These are phyloP conservation scores for Emydoidea blandingii DNA, from an alignment of 2,797 vertebrate genomes.

Conservation along the genomic window DNA sequence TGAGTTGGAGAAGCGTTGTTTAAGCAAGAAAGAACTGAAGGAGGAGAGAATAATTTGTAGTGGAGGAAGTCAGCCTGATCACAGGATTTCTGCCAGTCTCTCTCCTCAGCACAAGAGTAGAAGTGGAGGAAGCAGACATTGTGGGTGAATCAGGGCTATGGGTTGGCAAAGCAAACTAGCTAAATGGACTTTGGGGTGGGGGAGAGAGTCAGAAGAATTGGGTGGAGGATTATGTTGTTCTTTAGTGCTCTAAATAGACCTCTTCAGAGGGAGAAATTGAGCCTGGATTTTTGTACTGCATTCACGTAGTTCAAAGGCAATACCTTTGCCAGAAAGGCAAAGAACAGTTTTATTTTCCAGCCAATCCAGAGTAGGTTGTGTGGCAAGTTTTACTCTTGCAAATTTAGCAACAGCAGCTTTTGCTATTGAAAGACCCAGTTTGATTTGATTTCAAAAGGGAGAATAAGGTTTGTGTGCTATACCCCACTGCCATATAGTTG, in stretches of 20 bases:
- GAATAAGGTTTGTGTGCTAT: neutral
- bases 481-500: constrained; percentile 19
- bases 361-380: neutral
- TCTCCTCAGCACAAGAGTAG: neutral
- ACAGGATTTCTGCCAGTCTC: too few species aligned
- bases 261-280: neutral
- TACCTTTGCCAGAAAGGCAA: neutral
- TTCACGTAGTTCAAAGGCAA: neutral
- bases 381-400: neutral
- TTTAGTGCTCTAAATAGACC: neutral
- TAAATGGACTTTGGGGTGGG: neutral
- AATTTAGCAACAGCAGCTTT: neutral
- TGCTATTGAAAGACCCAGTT: neutral
- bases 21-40: neutral
- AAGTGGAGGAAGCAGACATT: neutral
- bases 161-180: neutral
- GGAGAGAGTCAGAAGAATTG: neutral
- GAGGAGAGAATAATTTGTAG: neutral
- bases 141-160: neutral
- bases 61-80: neutral
- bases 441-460: constrained; percentile 33
- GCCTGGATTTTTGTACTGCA: neutral
- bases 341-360: neutral
- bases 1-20: neutral
- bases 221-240: neutral